phyloP scores from a whole-genome alignment of 2,888 invertebrate genomes.

The Synergus itoensis region DNA sequence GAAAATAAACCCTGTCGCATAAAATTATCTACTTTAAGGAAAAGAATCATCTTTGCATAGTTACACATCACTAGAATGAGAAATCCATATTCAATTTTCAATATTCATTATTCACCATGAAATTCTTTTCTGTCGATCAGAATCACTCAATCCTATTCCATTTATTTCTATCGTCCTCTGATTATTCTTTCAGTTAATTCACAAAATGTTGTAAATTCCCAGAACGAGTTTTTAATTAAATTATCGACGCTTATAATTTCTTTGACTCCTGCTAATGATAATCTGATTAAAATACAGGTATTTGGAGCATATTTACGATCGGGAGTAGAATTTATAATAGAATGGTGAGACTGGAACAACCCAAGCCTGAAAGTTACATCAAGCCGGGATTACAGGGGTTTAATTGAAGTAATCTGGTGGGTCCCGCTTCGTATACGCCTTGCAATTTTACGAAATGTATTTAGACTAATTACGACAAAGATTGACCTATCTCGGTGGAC shows the following conservation, averaged over 20 bases:
- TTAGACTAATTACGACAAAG: conserved; percentile 11
- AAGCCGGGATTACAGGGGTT: conserved; percentile 51
- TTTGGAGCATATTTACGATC: conserved; percentile 10
- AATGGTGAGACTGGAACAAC: conserved; percentile 28
- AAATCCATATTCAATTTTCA: neutral
- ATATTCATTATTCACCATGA: neutral
- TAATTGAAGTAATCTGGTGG: conserved; percentile 53
- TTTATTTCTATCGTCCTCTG: neutral
- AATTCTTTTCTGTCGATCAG: neutral
- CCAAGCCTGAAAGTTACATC: conserved; percentile 53
- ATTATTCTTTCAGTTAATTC: neutral
- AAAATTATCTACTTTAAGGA: neutral
- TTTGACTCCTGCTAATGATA: neutral
- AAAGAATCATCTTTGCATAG: neutral
- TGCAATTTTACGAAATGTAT: conserved; percentile 25
- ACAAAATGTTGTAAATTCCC: neutral
- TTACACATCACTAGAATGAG: neutral
- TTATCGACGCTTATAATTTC: neutral
- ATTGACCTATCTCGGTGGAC: neutral
- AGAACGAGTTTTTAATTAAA: too few relatives aligned
- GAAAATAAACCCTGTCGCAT: neutral
- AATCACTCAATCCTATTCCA: neutral
- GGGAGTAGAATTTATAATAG: neutral
- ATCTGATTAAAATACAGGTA: neutral
- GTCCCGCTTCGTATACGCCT: conserved; percentile 36